These are phyloP conservation scores for Cinclus cinclus DNA, from an alignment of 2,113 vertebrate genomes.

Conservation along the genomic window DNA sequence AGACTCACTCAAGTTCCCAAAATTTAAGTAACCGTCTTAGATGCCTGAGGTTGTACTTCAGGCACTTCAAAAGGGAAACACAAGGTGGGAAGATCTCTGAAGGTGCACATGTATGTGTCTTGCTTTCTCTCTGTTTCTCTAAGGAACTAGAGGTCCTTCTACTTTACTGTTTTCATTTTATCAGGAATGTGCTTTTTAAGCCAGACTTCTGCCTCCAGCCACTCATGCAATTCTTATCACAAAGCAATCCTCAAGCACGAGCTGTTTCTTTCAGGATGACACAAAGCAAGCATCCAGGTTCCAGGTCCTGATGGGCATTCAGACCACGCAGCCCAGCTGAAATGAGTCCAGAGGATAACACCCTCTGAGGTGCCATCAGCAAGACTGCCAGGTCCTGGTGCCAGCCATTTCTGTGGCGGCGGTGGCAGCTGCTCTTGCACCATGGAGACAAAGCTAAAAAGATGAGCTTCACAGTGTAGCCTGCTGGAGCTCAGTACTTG, in stretches of 20 bases:
- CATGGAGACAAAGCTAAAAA: neutral
- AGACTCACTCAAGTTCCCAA: neutral
- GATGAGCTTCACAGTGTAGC: neutral
- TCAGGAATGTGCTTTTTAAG: neutral
- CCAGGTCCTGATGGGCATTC: neutral
- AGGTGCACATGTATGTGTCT: fast-evolving
- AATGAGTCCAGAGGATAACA: neutral
- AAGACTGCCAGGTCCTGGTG: neutral
- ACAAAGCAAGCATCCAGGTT: neutral
- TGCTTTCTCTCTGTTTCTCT: neutral
- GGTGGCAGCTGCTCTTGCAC: fast-evolving
- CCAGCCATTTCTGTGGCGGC: neutral
- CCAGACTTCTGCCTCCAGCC: neutral
- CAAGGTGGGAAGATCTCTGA: neutral
- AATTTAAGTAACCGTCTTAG: neutral
- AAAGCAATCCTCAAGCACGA: neutral
- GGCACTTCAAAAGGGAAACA: neutral
- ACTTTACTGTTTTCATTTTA: neutral
- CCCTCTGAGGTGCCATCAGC: neutral
- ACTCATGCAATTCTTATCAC: neutral
- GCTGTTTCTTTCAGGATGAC: neutral
- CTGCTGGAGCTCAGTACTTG: neutral
- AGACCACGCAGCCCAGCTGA: neutral
- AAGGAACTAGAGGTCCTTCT: neutral
- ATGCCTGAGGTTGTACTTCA: neutral